phyloP scores from a whole-genome alignment of 2,888 invertebrate species.

The Polylopha cassiicola region DNA sequence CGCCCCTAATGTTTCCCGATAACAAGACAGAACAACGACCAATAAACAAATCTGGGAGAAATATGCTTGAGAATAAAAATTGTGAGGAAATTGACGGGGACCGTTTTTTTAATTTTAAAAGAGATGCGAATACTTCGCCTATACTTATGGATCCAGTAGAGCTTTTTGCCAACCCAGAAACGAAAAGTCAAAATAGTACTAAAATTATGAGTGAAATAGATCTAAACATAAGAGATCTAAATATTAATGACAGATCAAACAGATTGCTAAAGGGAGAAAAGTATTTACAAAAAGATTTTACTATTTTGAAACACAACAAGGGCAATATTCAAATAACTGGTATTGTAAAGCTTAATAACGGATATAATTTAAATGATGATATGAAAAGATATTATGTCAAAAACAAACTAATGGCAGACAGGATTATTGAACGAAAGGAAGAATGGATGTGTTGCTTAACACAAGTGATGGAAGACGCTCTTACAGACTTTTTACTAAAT shows the following conservation, averaged over 20 bases:
- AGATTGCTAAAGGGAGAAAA: too few relatives aligned
- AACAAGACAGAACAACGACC: too few relatives aligned
- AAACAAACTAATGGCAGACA: constrained; percentile 28
- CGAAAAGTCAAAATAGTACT: not conserved
- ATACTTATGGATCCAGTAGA: too few relatives aligned
- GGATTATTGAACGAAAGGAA: constrained; percentile 35
- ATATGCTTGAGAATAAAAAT: too few relatives aligned
- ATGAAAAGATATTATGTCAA: constrained; percentile 34
- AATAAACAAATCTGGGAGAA: too few relatives aligned
- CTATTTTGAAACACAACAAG: not conserved
- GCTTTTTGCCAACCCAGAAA: too few relatives aligned
- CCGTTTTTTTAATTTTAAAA: too few relatives aligned
- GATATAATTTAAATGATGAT: constrained; percentile 10
- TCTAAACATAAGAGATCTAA: constrained; percentile 3
- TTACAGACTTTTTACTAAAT: constrained; percentile 39
- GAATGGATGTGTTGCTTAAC: constrained; percentile 47
- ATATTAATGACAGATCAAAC: not conserved
- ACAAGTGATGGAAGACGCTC: constrained; percentile 49
- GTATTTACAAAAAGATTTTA: not conserved
- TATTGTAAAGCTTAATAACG: constrained; percentile 5
- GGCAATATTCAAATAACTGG: constrained; percentile 7
- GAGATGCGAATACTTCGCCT: not conserved
- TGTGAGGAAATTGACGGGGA: too few relatives aligned
- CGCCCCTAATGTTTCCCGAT: too few relatives aligned
- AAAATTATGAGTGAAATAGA: constrained; percentile 3